phyloP scores from a whole-genome alignment of 2,888 invertebrate genomes.

The Cryptus viduatorius region DNA sequence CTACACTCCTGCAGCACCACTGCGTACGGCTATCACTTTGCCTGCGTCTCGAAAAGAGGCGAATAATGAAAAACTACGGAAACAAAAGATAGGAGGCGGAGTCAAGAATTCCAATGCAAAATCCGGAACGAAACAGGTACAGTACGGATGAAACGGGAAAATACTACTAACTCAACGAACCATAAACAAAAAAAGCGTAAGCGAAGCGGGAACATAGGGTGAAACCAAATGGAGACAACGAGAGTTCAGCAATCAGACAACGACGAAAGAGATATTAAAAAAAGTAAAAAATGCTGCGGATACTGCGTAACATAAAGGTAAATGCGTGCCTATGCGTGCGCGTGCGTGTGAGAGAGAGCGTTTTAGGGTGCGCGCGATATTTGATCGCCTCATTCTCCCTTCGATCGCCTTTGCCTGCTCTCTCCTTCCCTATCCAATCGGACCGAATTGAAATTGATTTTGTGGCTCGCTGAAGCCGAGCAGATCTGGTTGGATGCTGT shows the following conservation, averaged over 20 bases:
- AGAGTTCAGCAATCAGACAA: not conserved
- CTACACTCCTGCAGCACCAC: not conserved
- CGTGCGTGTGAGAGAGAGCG: not conserved
- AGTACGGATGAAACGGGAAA: constrained; percentile 1
- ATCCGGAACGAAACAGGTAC: constrained; percentile 2
- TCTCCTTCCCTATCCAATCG: constrained; percentile 31
- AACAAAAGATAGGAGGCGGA: constrained; percentile 43
- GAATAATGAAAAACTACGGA: constrained; percentile 52
- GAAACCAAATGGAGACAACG: not conserved
- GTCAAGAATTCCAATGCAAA: not conserved
- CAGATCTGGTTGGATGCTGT: not conserved
- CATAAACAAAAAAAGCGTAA: not conserved
- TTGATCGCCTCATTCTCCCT: constrained; percentile 6
- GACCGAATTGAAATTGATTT: constrained; percentile 51
- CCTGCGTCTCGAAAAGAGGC: constrained; percentile 25
- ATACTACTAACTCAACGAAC: not conserved
- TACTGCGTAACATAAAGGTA: not conserved
- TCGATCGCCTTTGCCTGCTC: constrained; percentile 16
- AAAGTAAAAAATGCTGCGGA: not conserved
- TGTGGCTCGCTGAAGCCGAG: constrained; percentile 14
- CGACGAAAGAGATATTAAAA: not conserved
- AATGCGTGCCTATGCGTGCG: not conserved
- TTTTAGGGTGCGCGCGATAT: constrained; percentile 12
- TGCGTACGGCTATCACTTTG: constrained; percentile 24
- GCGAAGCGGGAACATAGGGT: not conserved